These are phyloP conservation scores for Myodes glareolus DNA, from an alignment of 2,113 vertebrate genomes.

Conservation along the genomic window DNA sequence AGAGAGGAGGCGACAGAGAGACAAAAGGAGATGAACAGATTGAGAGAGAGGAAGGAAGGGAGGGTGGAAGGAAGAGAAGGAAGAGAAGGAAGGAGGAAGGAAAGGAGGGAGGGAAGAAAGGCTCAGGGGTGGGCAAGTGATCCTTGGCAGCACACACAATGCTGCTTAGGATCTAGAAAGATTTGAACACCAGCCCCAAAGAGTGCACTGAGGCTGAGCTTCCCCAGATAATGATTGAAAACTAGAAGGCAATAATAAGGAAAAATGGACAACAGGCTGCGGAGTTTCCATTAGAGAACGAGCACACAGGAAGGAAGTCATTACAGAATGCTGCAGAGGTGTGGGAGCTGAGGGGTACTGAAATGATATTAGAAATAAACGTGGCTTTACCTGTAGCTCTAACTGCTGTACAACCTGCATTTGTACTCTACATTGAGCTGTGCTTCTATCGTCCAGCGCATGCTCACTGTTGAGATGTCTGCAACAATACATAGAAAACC, in stretches of 20 bases:
- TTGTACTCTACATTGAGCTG: slow-evolving; percentile 99
- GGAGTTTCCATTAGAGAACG: slow-evolving; percentile 78
- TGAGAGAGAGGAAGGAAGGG: not conserved
- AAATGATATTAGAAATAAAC: slow-evolving; percentile 87
- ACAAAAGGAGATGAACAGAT: not conserved
- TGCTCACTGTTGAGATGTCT: slow-evolving; percentile 99
- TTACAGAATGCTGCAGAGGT: slow-evolving; percentile 78
- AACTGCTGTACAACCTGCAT: slow-evolving; percentile 99
- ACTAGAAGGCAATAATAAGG: not conserved
- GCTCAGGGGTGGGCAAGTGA: not conserved
- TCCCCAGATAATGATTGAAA: slow-evolving; percentile 67
- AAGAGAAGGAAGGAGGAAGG: not conserved
- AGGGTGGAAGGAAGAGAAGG: not conserved
- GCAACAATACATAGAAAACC: slow-evolving; percentile 90
- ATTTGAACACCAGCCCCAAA: slow-evolving; percentile 69
- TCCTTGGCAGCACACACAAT: not conserved
- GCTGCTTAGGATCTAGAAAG: not conserved
- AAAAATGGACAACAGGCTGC: slow-evolving; percentile 73
- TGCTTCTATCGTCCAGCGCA: slow-evolving; percentile 99
- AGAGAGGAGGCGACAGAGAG: not conserved
- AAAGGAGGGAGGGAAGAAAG: not conserved
- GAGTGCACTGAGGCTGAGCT: slow-evolving; percentile 76
- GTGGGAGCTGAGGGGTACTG: slow-evolving; percentile 81
- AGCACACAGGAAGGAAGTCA: slow-evolving; percentile 84
- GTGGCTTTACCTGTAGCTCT: slow-evolving; percentile 97